phyloP scores from a whole-genome alignment of 2,113 vertebrate species.

The Bombycilla garrulus region DNA sequence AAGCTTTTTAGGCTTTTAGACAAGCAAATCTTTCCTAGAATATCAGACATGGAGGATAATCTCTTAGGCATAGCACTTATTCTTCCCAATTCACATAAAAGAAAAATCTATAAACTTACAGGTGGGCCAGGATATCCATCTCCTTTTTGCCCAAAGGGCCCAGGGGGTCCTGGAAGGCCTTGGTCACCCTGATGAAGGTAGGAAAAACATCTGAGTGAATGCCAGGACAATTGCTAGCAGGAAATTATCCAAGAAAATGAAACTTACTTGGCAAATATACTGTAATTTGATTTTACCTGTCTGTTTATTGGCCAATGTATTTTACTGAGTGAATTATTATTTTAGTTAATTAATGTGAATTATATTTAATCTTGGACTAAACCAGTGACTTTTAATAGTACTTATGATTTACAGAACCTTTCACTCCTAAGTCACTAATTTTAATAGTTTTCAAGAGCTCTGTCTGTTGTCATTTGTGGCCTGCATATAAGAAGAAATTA shows the following conservation, averaged over 20 bases:
- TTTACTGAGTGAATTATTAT: not conserved
- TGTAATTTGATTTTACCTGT: not conserved
- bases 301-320: not conserved
- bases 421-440: not conserved
- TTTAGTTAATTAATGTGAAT: not conserved
- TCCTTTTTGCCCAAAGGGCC: conserved; percentile 85
- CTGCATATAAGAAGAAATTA: not conserved
- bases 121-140: conserved; percentile 82
- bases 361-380: not conserved
- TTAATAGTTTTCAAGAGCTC: not conserved
- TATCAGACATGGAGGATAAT: not conserved
- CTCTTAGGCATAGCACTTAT: not conserved
- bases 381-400: not conserved
- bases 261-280: not conserved
- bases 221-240: not conserved
- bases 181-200: conserved; percentile 80
- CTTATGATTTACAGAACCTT: not conserved
- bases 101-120: conserved; percentile 70
- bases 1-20: not conserved
- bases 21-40: not conserved
- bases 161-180: conserved; percentile 77
- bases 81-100: not conserved
- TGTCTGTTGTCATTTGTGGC: not conserved
- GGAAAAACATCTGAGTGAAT: not conserved
- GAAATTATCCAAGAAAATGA: not conserved